Percentiles rank a stretch among this genome's conserved stretches.
Conservation (phyloP, 2,113 vertebrate genomes). For the Aphyosemion australe region DNA sequence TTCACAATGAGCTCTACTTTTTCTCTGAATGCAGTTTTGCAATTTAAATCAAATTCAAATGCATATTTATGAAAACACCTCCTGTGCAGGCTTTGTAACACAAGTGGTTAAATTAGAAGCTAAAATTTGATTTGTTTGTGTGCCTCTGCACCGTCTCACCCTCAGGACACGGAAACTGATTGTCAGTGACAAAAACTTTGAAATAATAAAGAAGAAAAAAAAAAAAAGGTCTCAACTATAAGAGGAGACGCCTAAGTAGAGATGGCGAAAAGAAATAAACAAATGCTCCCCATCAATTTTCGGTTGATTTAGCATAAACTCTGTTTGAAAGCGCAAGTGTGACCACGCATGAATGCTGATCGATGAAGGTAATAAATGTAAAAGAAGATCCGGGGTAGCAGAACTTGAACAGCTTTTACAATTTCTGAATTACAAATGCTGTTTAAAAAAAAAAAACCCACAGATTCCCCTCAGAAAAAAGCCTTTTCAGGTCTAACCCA, state of each 20-base stretch:
- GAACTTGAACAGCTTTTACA: conserved; percentile 38
- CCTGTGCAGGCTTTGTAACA: conserved; percentile 24
- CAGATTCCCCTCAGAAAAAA: conserved; percentile 8
- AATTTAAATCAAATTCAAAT: conserved; percentile 26
- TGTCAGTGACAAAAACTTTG: conserved; percentile 54
- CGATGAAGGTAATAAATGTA: conserved; percentile 29
- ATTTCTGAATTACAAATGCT: conserved; percentile 38
- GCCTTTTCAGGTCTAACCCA: conserved; percentile 27
- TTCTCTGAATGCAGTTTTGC: neutral
- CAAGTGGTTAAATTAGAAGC: conserved; percentile 38
- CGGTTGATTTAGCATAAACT: conserved; percentile 26
- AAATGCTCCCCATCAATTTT: conserved; percentile 10
- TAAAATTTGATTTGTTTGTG: conserved; percentile 34
- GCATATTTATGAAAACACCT: conserved; percentile 25
- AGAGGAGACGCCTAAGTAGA: conserved; percentile 1
- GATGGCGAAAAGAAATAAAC: conserved; percentile 11
- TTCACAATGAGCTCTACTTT: conserved; percentile 12
- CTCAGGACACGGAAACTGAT: conserved; percentile 53
- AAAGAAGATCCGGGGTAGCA: conserved; percentile 19
- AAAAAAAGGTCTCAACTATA: conserved; percentile 18
- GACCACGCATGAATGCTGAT: conserved; percentile 36
- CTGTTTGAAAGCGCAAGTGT: conserved; percentile 39
- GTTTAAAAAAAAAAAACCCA: conserved; percentile 19
- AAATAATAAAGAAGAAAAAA: conserved; percentile 12
- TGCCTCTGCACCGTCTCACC: conserved; percentile 28